These are phyloP conservation scores for Luscinia megarhynchos DNA, from an alignment of 2,797 vertebrate species.

Conservation along the genomic window DNA sequence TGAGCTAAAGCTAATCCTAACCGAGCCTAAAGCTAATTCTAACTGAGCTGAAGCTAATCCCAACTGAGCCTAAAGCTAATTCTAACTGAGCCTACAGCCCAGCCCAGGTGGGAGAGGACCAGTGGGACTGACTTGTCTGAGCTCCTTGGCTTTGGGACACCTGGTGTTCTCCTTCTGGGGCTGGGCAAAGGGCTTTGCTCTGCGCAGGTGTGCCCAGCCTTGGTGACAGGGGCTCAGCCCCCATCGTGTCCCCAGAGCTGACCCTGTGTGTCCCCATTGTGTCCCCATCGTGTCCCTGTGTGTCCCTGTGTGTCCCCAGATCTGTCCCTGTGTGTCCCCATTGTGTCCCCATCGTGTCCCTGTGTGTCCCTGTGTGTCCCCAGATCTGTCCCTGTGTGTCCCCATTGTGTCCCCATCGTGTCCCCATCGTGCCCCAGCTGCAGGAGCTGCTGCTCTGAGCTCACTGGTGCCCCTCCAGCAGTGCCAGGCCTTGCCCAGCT, in stretches of 20 bases:
- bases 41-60: neutral
- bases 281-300: no score
- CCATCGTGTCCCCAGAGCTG: no score
- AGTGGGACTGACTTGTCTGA: neutral
- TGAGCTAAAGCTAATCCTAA: no score
- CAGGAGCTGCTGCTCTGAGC: no score
- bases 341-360: no score
- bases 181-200: accelerated
- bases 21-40: no score
- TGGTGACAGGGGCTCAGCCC: neutral
- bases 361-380: no score
- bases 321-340: no score
- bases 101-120: neutral
- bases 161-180: accelerated
- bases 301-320: no score
- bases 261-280: no score
- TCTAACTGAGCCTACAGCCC: neutral
- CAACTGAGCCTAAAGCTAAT: no score
- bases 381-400: no score
- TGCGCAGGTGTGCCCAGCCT: accelerated
- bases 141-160: neutral
- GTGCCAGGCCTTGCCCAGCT: accelerated
- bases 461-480: neutral
- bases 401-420: neutral
- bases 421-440: neutral